These are phyloP conservation scores for Virgularia gustaviana DNA, from an alignment of 92 coral and sea anemone genomes.

Conservation along the genomic window DNA sequence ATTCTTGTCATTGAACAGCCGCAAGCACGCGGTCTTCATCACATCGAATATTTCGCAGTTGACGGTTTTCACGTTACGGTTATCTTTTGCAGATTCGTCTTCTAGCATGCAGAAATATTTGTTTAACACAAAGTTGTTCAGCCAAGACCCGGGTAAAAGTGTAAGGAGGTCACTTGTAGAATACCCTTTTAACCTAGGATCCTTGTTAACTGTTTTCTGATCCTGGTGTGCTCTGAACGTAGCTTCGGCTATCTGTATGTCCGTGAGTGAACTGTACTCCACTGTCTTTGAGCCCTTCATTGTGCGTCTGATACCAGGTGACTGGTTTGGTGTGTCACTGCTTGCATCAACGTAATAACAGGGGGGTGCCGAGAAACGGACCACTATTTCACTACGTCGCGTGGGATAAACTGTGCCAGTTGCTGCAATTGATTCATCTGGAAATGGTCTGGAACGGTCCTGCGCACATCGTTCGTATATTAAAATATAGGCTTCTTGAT, in stretches of 20 bases:
- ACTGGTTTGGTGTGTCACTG: neutral
- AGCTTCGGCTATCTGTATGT: constrained; percentile 29
- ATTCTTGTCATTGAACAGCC: constrained; percentile 22
- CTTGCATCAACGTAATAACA: constrained; percentile 28
- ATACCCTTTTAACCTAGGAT: constrained; percentile 47
- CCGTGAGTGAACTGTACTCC: constrained; percentile 29
- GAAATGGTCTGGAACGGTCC: too few species aligned
- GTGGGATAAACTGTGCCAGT: too few species aligned
- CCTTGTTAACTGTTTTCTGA: constrained; percentile 27
- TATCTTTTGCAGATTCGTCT: constrained; percentile 23
- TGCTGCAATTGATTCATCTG: too few species aligned
- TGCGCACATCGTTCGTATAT: too few species aligned
- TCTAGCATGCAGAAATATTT: constrained; percentile 34
- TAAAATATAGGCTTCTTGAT: too few species aligned
- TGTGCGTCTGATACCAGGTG: constrained; percentile 38
- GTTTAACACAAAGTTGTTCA: constrained; percentile 46
- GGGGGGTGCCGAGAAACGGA: too few species aligned
- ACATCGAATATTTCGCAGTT: constrained; percentile 48
- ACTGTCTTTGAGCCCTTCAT: constrained; percentile 23
- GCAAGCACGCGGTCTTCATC: constrained; percentile 43
- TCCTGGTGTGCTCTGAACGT: constrained; percentile 32
- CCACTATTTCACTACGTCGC: too few species aligned
- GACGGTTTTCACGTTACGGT: constrained; percentile 34
- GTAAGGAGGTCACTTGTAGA: constrained; percentile 31
- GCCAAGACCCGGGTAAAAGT: constrained; percentile 43